phyloP scores from a whole-genome alignment of 2,113 vertebrate genomes.

The Motacilla alba region DNA sequence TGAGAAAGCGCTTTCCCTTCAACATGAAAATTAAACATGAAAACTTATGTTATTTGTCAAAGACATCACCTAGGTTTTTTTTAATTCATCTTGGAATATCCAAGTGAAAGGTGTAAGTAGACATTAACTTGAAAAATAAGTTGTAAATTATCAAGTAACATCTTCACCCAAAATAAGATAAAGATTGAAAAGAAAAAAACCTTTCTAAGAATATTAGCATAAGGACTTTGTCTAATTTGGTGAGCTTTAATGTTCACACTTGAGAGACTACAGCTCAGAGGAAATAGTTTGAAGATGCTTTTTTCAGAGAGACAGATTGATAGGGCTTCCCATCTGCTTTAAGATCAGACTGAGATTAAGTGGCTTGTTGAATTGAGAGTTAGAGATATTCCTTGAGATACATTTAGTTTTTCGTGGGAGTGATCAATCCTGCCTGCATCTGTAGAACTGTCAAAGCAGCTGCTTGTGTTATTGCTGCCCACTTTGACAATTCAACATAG shows the following conservation, averaged over 20 bases:
- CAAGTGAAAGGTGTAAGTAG: neutral
- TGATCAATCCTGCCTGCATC: neutral
- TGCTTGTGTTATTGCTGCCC: neutral
- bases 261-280: neutral
- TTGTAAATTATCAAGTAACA: neutral
- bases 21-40: neutral
- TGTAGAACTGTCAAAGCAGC: slow-evolving; percentile 2
- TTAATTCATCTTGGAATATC: neutral
- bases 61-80: neutral
- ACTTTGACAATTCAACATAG: neutral
- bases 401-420: neutral
- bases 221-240: neutral
- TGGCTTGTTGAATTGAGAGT: neutral
- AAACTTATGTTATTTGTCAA: neutral
- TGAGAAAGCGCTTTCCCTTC: neutral
- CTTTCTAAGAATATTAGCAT: neutral
- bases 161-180: neutral
- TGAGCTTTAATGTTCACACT: neutral
- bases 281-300: neutral
- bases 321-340: neutral
- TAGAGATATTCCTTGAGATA: neutral
- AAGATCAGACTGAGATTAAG: neutral
- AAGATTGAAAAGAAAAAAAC: neutral
- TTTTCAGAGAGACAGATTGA: neutral
- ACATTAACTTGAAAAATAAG: neutral